Percentiles rank a stretch among this genome's conserved stretches.
Evolutionary conservation across 92 coral and sea anemone genomes (phyloP).

Genomic region (Parazoanthus swiftii): DNA sequence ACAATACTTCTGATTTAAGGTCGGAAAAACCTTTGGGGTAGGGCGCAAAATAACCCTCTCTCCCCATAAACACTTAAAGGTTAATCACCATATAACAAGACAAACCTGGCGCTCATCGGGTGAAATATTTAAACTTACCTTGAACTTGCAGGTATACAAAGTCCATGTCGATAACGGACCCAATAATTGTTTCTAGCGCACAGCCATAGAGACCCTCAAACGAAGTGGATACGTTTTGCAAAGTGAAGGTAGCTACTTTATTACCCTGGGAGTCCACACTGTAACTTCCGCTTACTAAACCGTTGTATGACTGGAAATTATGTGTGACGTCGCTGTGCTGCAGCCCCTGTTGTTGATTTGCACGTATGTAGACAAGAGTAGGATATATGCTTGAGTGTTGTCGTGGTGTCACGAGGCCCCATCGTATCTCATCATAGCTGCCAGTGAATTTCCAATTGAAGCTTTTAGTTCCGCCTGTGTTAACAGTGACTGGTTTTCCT

Average conservation of each 20-base stretch:
- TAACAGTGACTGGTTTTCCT: background rate
- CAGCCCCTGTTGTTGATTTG: conserved; percentile 1
- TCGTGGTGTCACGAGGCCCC: background rate
- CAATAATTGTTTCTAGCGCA: background rate
- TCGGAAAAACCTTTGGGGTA: no score
- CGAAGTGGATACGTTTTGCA: background rate
- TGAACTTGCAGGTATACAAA: conserved; percentile 16
- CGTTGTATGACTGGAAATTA: background rate
- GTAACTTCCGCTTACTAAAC: background rate
- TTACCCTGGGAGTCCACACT: background rate
- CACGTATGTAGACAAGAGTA: background rate
- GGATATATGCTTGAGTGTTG: background rate
- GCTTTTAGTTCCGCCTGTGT: background rate
- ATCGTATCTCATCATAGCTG: background rate
- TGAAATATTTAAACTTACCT: conserved; percentile 1
- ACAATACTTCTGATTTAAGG: no score
- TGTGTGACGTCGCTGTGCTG: background rate
- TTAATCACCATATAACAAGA: no score
- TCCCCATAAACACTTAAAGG: no score
- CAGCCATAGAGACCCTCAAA: conserved; percentile 34
- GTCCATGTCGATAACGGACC: background rate
- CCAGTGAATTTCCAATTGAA: conserved; percentile 16
- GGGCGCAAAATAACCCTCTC: no score
- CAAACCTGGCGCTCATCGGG: background rate
- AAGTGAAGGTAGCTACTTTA: conserved; percentile 15